Evolutionary conservation across 2,797 vertebrate genomes (phyloP).

Genomic region (Pampus argenteus): DNA sequence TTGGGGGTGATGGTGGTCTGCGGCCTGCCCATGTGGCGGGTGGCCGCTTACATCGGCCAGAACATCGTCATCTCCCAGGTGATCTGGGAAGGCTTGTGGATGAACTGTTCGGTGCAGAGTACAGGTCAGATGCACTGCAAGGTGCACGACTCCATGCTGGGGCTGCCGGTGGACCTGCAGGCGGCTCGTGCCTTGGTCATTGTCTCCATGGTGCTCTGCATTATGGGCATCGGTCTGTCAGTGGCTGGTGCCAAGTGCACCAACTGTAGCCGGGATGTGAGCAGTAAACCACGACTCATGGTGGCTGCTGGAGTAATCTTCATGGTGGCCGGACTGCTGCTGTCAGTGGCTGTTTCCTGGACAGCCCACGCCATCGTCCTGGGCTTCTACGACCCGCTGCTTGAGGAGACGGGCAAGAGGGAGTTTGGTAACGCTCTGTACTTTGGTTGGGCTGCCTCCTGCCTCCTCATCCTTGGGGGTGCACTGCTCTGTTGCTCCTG

Average conservation of each 20-base stretch:
- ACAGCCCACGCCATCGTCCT: constrained; percentile 84
- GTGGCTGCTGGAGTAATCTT: constrained; percentile 78
- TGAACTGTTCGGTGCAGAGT: constrained; percentile 89
- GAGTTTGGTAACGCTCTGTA: constrained; percentile 88
- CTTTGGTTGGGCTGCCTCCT: constrained; percentile 88
- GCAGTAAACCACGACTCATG: constrained; percentile 82
- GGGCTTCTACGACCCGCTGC: constrained; percentile 84
- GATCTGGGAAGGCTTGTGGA: constrained; percentile 89
- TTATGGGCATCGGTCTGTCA: constrained; percentile 79
- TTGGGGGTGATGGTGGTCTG: constrained; percentile 87
- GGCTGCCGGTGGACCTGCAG: constrained; percentile 82
- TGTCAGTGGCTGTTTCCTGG: constrained; percentile 86
- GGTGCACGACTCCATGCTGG: constrained; percentile 87
- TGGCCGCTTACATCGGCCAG: constrained; percentile 86
- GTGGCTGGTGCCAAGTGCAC: constrained; percentile 87
- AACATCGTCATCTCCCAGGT: constrained; percentile 89
- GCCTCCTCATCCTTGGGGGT: constrained; percentile 84
- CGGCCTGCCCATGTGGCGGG: constrained; percentile 88
- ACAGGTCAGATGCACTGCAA: constrained; percentile 89
- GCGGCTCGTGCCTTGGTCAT: constrained; percentile 84
- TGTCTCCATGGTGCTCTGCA: constrained; percentile 79
- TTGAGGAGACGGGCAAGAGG: constrained; percentile 87
- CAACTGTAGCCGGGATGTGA: constrained; percentile 81
- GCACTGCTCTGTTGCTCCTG: constrained; percentile 86
- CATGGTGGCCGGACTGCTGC: constrained; percentile 77